These are phyloP conservation scores for Andrena cerasifolii DNA, from an alignment of 1,140 invertebrate genomes.

Conservation along the genomic window DNA sequence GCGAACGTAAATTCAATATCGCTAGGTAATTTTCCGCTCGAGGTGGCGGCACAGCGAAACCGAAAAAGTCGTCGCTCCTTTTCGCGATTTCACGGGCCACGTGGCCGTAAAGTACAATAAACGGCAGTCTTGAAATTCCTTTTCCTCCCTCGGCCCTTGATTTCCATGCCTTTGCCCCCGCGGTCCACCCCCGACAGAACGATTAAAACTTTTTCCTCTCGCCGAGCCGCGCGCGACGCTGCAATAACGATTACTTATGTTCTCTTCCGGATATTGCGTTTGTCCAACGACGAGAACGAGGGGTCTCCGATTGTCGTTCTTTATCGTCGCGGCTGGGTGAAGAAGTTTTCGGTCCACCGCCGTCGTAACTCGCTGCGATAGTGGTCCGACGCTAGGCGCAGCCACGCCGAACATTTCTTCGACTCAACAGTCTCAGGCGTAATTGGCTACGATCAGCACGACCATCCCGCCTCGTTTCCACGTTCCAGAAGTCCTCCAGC, in stretches of 20 bases:
- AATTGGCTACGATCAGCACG: slow-evolving; percentile 47
- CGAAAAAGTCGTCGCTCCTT: slow-evolving; percentile 8
- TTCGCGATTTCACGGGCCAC: slow-evolving; percentile 25
- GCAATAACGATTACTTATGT: slow-evolving; percentile 53
- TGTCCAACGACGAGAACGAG: not conserved
- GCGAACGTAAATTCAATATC: slow-evolving; percentile 25
- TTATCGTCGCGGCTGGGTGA: not conserved
- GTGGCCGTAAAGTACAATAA: slow-evolving; percentile 30
- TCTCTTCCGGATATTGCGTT: slow-evolving; percentile 45
- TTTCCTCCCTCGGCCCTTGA: not conserved
- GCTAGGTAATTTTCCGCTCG: slow-evolving; percentile 21
- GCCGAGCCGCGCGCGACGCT: not conserved
- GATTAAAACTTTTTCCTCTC: slow-evolving; percentile 42
- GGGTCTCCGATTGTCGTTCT: not conserved
- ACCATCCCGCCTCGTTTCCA: not conserved
- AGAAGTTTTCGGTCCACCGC: not conserved
- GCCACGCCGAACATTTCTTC: not conserved
- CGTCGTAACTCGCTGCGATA: no score
- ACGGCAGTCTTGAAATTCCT: slow-evolving; percentile 28
- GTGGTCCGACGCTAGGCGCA: no score
- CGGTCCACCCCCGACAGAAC: not conserved
- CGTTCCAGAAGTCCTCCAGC: slow-evolving; percentile 9
- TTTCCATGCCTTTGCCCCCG: slow-evolving; percentile 18
- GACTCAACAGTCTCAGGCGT: slow-evolving; percentile 9
- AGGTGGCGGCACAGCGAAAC: not conserved